Conservation (phyloP, 2,113 vertebrate species). For the Dicentrarchus labrax region DNA sequence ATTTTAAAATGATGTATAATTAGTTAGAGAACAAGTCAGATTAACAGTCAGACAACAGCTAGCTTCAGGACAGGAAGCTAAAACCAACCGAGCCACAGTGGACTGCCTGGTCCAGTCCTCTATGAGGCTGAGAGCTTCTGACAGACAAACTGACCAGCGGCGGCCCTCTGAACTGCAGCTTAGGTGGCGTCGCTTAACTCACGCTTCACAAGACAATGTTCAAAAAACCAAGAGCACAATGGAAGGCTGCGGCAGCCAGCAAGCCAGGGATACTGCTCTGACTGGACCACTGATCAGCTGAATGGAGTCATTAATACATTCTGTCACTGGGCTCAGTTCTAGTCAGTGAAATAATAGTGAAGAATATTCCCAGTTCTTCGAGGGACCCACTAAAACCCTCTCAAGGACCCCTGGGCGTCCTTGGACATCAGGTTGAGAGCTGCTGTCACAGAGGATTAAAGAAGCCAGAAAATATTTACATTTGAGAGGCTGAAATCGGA, state of each 20-base stretch:
- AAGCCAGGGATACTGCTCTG: neutral
- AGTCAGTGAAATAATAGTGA: too few relatives aligned
- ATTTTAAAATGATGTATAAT: neutral
- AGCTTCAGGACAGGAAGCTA: neutral
- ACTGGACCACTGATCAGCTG: neutral
- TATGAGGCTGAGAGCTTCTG: conserved; percentile 39
- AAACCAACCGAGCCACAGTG: neutral
- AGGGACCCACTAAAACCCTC: too few relatives aligned
- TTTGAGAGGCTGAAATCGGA: too few relatives aligned
- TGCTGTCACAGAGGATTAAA: too few relatives aligned
- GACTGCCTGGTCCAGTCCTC: neutral
- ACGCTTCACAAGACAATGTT: conserved; percentile 31
- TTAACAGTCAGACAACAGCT: neutral
- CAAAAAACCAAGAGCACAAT: conserved; percentile 11
- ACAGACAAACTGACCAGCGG: conserved; percentile 54
- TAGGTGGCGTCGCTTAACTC: conserved; percentile 43
- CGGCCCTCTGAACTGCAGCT: neutral
- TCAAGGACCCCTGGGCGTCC: too few relatives aligned
- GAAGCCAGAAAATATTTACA: too few relatives aligned
- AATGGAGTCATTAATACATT: neutral
- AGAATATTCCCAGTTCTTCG: too few relatives aligned
- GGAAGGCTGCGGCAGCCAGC: neutral
- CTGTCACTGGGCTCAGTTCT: neutral
- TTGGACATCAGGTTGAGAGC: too few relatives aligned
- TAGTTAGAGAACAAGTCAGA: neutral